Base-by-base conservation (phyloP, 1,140 invertebrate genomes). In the Bombus soroeensis region DNA sequence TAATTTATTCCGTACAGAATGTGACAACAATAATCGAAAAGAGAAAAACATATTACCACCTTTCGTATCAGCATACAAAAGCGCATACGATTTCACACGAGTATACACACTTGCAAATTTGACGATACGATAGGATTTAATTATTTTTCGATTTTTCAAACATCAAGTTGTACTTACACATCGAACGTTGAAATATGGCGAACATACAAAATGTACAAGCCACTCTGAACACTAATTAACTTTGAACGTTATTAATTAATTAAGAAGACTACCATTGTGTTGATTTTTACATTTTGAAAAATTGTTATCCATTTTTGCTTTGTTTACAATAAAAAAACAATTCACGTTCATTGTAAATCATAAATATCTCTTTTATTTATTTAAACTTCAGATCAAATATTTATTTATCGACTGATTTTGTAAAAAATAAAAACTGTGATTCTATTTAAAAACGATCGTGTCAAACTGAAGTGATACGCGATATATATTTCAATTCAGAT, bases 281-380 rank as follows among this genome's bases (percentile, higher is more conserved):
- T 83, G 59, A 77, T 47, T 83, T 12, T 32, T 43, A 62, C 25
- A n/a, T n/a, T 32, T 34, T 39, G 1, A 25, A 32, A 43, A 15
- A n/a, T 28, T 34, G 18, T 57, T 37, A 70, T 70, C 43, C 5
- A 0, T 12, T 28, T 10, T 25, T 25, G 47, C 0, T 53, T 18
- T 0, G 5, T 18, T 18, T 18, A 6, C 6, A 47, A 47, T 0
- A 3, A 2, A 0, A 5, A 1, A 47, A 1, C 18, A 5, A 1
- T 25, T 0, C 9, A 37, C 32, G 28, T 34, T n/a, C 25, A 13
- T 34, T 66, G 0, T 32, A 68, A 18, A 2, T 13, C 4, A n/a
- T 0, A n/a, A 62, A n/a, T 59, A n/a, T n/a, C 3, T 13, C 3
- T 13, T 13, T 62, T n/a, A 62, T 62, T 12, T 62, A 12, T 62